Evolutionary conservation across 2,888 invertebrate species (phyloP).

Genomic region (Phaedon cochleariae): DNA sequence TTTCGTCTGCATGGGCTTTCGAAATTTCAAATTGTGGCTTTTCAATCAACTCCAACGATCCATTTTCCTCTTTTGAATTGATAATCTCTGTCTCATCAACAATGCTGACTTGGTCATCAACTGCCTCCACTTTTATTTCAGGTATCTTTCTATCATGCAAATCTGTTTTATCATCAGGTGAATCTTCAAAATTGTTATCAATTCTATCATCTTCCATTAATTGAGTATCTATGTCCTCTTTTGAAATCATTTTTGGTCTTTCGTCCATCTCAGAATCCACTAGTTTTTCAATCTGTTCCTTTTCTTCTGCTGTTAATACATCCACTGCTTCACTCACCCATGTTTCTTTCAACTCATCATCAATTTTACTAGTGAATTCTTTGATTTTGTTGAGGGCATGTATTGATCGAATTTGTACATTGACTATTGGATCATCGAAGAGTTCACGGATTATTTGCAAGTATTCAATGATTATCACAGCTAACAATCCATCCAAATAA

Average conservation of each 20-base stretch:
- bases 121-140: constrained; percentile 10
- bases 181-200: background rate
- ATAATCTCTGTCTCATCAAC: background rate
- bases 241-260: background rate
- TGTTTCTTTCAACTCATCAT: constrained; percentile 44
- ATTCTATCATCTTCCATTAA: constrained; percentile 32
- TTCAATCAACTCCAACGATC: background rate
- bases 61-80: background rate
- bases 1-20: background rate
- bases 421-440: constrained; percentile 52
- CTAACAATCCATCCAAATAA: constrained; percentile 54
- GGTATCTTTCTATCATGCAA: background rate
- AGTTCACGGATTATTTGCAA: constrained; percentile 48
- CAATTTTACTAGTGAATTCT: constrained; percentile 44
- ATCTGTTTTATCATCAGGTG: background rate
- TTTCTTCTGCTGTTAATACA: constrained; percentile 38
- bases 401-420: constrained; percentile 51
- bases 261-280: constrained; percentile 36
- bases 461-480: constrained; percentile 49
- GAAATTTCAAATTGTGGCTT: background rate
- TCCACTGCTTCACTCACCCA: constrained; percentile 45
- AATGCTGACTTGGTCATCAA: background rate
- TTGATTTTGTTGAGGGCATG: constrained; percentile 48
- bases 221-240: constrained; percentile 36
- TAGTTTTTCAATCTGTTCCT: constrained; percentile 36